Conservation (phyloP, 1,140 invertebrate species). For the Hestina assimilis region DNA sequence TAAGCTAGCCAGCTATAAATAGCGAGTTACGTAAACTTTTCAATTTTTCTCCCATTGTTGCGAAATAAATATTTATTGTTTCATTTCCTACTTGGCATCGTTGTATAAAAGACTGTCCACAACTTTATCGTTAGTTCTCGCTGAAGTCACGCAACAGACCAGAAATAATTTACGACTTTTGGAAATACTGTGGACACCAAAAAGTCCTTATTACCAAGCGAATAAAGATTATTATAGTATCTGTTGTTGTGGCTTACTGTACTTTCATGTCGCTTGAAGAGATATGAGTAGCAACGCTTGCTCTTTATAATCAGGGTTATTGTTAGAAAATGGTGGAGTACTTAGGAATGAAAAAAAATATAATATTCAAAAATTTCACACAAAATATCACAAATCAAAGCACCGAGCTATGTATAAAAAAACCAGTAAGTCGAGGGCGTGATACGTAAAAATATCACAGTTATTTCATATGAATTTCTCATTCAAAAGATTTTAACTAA, state of each 20-base stretch:
- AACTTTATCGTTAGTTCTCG: constrained; percentile 17
- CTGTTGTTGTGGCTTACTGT: neutral
- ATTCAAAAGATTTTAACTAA: too few species aligned
- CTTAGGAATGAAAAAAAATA: too few species aligned
- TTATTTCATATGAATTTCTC: too few species aligned
- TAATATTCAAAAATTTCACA: too few species aligned
- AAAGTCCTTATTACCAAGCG: neutral
- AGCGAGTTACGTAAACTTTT: constrained; percentile 7
- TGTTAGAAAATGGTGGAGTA: too few species aligned
- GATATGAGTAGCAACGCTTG: constrained; percentile 2
- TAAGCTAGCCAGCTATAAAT: neutral
- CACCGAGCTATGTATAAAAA: too few species aligned
- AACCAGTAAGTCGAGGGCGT: too few species aligned
- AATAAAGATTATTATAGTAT: constrained; percentile 1
- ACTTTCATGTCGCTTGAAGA: neutral
- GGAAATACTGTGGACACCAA: constrained; percentile 3
- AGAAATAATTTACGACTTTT: constrained; percentile 16
- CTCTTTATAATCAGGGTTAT: neutral
- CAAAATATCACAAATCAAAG: too few species aligned
- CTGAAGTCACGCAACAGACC: constrained; percentile 11
- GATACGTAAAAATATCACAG: too few species aligned
- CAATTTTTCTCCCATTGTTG: constrained; percentile 12
- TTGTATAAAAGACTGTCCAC: constrained; percentile 18
- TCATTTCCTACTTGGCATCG: constrained; percentile 17
- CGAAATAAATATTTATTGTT: constrained; percentile 20